These are phyloP conservation scores for Campoletis sonorensis DNA, from an alignment of 1,140 invertebrate genomes.

Conservation along the genomic window DNA sequence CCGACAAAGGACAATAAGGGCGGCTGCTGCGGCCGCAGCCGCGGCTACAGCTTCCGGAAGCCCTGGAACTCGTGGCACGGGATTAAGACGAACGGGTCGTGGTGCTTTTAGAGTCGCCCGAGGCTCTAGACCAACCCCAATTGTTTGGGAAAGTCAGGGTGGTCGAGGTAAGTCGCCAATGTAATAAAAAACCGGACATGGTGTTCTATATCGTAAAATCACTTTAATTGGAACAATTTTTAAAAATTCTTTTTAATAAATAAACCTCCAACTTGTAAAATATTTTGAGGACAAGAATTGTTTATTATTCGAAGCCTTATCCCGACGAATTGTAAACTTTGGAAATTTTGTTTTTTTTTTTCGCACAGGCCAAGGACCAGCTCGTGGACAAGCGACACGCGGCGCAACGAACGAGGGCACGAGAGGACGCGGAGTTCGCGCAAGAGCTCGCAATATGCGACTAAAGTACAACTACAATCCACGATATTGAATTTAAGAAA, in stretches of 20 bases:
- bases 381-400: conserved; percentile 55
- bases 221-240: too few relatives aligned
- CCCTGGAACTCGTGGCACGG: conserved; percentile 43
- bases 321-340: background rate
- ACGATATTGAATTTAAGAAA: conserved; percentile 20
- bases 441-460: conserved; percentile 60
- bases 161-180: conserved; percentile 56
- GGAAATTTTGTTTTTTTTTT: too few relatives aligned
- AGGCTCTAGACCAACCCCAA: conserved; percentile 71
- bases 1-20: conserved; percentile 60
- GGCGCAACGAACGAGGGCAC: conserved; percentile 59
- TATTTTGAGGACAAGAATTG: background rate
- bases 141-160: conserved; percentile 69
- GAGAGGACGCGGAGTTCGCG: conserved; percentile 61
- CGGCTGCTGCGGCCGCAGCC: conserved; percentile 56
- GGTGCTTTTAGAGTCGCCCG: conserved; percentile 61
- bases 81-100: conserved; percentile 57
- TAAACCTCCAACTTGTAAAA: background rate
- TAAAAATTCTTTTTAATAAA: background rate
- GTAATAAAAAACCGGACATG: too few relatives aligned
- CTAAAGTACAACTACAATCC: conserved; percentile 36
- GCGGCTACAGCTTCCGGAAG: conserved; percentile 40
- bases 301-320: background rate
- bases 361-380: conserved; percentile 58
- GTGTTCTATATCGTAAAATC: too few relatives aligned